Evolutionary conservation across 1,140 invertebrate species (phyloP), one percentile per base, ranked within the genome.

Genomic region (Ylistrum balloti): DNA sequence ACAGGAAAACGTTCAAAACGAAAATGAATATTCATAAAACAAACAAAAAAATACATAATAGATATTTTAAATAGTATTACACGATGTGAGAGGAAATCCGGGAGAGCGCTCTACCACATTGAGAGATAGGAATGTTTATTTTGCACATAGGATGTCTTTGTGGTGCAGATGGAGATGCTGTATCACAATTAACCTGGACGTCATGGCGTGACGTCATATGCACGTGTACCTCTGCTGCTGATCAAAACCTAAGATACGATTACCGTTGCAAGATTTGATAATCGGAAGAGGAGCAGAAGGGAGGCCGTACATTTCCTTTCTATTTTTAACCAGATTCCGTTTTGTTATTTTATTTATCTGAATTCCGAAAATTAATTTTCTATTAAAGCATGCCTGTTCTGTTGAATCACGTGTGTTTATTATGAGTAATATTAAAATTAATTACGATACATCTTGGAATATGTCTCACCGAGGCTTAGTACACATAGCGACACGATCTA

Each of bases 91-190:
- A 45, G 41, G 41, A 45, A 45, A 45, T 45, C 41, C 41, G 41
- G 20, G 9, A 17, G 9, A 17, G 0, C 9, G 41, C 20, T 45
- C 41, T 45, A 74, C 20, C 56, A 74, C 56, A 74, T n/a, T 74
- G n/a, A n/a, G 22, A 28, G n/a, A 28, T 74, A 74, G 56, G 56
- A 74, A 74, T 74, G 56, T 28, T 28, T 74, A 28, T n/a, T 28
- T 74, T 74, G 56, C 56, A 74, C 56, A 74, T 74, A 74, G 56
- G n/a, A 74, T 74, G 56, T 74, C 22, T 28, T 74, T 74, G 56
- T 74, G 56, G 56, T 74, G n/a, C 56, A 74, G 22, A 28, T 74
- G 56, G 56, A 9, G 56, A 74, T 74, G 22, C 56, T 74, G 56
- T 74, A 17, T n/a, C 56, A 74, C 56, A 74, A 74, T 74, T 28